Percentiles rank a stretch among this genome's conserved stretches.
Evolutionary conservation across 1,140 invertebrate species (phyloP).

Genomic region (Ips typographus): DNA sequence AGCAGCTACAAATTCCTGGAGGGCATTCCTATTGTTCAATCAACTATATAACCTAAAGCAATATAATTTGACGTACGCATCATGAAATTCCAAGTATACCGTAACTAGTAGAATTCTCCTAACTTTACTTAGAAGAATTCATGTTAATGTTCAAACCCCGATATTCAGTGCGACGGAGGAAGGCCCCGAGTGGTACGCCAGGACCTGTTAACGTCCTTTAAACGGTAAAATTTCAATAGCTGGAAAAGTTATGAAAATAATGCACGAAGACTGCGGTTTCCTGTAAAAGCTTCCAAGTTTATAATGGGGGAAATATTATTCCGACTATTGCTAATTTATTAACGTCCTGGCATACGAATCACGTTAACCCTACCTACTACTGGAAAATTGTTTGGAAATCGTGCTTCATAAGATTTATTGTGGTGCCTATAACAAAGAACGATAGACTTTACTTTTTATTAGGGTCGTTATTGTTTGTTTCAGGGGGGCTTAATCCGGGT

Average conservation of each 20-base stretch:
- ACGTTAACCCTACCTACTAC: constrained; percentile 1
- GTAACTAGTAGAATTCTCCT: too few species aligned
- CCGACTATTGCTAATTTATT: constrained; percentile 2
- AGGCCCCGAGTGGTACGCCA: constrained; percentile 15
- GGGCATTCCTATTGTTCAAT: too few species aligned
- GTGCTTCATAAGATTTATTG: not conserved
- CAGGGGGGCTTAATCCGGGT: too few species aligned
- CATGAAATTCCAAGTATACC: too few species aligned
- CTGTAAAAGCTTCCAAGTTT: constrained; percentile 2
- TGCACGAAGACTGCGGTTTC: constrained; percentile 23
- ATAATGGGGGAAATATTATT: constrained; percentile 12
- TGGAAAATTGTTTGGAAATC: constrained; percentile 1
- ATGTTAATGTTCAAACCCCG: not conserved
- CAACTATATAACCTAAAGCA: too few species aligned
- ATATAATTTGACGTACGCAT: too few species aligned
- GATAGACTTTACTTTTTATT: too few species aligned
- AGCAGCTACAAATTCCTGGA: too few species aligned
- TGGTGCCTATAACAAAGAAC: not conserved
- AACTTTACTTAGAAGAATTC: too few species aligned
- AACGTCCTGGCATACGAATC: constrained; percentile 5
- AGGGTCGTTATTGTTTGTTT: too few species aligned
- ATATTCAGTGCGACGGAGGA: constrained; percentile 2
- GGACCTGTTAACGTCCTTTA: constrained; percentile 21
- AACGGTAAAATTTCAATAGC: constrained; percentile 24
- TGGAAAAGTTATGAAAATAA: constrained; percentile 29